Percentiles rank a stretch among this genome's conserved stretches.
Conservation (phyloP, 2,113 vertebrate species). For the Crotalus horridus region DNA sequence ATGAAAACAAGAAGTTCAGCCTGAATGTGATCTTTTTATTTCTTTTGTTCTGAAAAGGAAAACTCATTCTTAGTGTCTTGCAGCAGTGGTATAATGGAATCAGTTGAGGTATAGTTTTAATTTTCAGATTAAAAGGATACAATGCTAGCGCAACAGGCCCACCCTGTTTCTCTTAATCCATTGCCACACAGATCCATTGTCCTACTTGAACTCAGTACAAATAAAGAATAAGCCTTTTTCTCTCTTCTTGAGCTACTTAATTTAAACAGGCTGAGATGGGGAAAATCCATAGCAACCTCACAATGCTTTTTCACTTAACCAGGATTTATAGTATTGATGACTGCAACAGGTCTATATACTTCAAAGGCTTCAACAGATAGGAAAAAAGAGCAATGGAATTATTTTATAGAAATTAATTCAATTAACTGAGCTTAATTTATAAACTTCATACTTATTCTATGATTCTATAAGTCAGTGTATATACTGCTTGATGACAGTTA, state of each 20-base stretch:
- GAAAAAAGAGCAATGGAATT: slow-evolving; percentile 57
- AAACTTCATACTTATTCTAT: background rate
- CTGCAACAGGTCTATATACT: slow-evolving; percentile 40
- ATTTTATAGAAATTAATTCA: background rate
- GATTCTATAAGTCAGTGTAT: background rate
- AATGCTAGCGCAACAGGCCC: slow-evolving; percentile 41
- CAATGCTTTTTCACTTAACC: slow-evolving; percentile 38
- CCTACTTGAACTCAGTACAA: slow-evolving; percentile 51
- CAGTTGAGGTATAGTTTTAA: slow-evolving; percentile 38
- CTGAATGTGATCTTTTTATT: slow-evolving; percentile 2
- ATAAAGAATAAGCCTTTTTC: slow-evolving; percentile 51
- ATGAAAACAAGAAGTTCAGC: background rate
- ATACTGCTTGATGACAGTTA: background rate
- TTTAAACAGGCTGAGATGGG: slow-evolving; percentile 39
- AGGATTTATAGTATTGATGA: slow-evolving; percentile 33
- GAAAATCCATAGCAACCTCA: slow-evolving; percentile 53
- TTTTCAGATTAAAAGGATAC: slow-evolving; percentile 52
- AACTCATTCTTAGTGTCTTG: slow-evolving; percentile 1
- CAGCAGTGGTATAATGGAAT: slow-evolving; percentile 6
- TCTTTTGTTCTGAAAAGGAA: slow-evolving; percentile 1
- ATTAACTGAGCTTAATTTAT: slow-evolving; percentile 4
- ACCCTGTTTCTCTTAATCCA: slow-evolving; percentile 49
- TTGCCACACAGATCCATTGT: slow-evolving; percentile 56
- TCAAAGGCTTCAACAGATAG: slow-evolving; percentile 39
- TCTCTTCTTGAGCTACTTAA: slow-evolving; percentile 52